Evolutionary conservation across 2,113 vertebrate genomes (phyloP).

Genomic region (Astur gentilis): DNA sequence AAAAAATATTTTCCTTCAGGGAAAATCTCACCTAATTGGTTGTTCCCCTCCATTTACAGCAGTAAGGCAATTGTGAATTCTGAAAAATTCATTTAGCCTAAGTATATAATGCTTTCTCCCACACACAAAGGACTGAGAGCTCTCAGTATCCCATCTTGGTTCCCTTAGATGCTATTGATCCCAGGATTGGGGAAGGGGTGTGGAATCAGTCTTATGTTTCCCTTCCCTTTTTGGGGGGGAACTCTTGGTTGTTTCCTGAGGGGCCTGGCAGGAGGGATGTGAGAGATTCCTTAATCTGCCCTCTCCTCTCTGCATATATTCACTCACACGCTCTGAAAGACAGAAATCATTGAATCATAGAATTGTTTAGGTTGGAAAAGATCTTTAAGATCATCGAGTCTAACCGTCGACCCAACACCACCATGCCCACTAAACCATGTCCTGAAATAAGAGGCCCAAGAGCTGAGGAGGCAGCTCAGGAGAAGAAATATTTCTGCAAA

Average conservation of each 20-base stretch:
- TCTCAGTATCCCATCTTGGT: background rate
- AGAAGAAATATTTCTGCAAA: background rate
- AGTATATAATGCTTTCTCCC: background rate
- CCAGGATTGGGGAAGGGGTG: background rate
- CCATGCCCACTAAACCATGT: too few species aligned
- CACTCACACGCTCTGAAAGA: background rate
- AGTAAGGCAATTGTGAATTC: background rate
- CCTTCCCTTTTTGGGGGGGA: background rate
- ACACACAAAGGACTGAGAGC: background rate
- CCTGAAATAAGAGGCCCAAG: background rate
- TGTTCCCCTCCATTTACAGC: background rate
- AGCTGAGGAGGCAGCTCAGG: background rate
- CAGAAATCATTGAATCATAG: background rate
- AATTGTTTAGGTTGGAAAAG: too few species aligned
- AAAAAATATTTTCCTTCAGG: background rate
- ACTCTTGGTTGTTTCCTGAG: background rate
- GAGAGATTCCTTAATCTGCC: background rate
- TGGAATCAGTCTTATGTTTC: background rate
- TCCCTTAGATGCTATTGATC: background rate
- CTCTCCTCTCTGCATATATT: accelerated
- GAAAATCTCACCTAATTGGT: constrained; percentile 25
- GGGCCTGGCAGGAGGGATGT: background rate
- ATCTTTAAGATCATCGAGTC: too few species aligned
- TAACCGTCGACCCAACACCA: too few species aligned
- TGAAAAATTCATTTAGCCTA: background rate